Conservation (phyloP, 2,113 vertebrate species). For the Vulpes ferrilata region DNA sequence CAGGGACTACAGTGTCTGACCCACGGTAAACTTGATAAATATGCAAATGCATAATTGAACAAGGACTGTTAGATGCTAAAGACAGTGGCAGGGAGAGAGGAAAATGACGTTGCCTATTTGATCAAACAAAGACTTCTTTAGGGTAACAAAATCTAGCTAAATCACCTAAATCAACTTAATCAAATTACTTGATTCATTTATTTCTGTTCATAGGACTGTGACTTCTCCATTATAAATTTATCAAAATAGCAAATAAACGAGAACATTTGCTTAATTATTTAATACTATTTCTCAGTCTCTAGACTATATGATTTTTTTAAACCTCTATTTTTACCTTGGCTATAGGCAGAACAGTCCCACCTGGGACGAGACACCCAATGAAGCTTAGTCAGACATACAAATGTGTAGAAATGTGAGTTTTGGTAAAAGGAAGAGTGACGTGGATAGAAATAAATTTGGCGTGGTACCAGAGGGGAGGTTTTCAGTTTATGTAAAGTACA, state of each 20-base stretch:
- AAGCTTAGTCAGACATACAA: rapidly evolving
- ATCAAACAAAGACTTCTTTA: neutral
- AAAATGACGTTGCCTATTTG: neutral
- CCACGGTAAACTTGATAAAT: neutral
- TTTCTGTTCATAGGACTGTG: neutral
- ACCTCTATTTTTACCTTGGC: neutral
- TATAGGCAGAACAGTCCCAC: neutral
- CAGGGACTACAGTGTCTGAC: neutral
- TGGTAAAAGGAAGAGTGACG: neutral
- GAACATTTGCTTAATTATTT: neutral
- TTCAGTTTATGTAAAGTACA: neutral
- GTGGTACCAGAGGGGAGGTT: neutral
- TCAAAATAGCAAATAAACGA: neutral
- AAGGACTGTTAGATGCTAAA: neutral
- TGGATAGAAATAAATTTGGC: neutral
- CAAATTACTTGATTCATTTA: neutral
- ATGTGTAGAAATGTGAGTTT: neutral
- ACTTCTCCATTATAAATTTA: neutral
- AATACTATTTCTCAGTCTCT: neutral
- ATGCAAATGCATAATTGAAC: neutral
- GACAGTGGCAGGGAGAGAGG: neutral
- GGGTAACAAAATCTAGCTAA: neutral
- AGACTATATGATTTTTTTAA: neutral
- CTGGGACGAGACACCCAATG: neutral
- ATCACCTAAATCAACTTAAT: neutral